Conservation (phyloP, 2,113 vertebrate genomes). For the Pogonocichla stellata region DNA sequence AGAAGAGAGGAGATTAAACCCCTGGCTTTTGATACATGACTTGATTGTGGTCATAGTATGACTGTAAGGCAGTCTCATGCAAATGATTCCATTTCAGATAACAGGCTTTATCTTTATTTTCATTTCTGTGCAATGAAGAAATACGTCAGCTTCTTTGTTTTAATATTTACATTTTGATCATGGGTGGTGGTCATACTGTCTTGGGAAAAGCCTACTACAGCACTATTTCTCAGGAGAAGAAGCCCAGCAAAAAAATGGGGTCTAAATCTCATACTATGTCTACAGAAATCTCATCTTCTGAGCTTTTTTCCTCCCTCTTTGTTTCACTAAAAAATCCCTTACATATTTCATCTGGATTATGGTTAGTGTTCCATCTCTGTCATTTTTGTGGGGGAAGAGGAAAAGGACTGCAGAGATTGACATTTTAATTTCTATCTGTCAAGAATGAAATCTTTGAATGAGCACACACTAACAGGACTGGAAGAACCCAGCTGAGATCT, state of each 20-base stretch:
- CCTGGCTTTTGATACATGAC: background rate
- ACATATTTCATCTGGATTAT: background rate
- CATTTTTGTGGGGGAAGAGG: background rate
- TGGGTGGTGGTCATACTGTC: fast-evolving
- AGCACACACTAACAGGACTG: background rate
- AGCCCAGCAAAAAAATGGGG: background rate
- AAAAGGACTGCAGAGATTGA: background rate
- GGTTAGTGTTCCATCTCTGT: background rate
- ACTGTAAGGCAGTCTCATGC: background rate
- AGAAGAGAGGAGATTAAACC: background rate
- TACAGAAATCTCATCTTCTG: background rate
- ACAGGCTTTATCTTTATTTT: background rate
- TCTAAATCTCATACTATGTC: background rate
- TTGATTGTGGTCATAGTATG: background rate
- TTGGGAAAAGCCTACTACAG: background rate
- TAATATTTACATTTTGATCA: background rate
- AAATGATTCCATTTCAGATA: background rate
- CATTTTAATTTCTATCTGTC: conserved; percentile 33
- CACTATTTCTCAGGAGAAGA: background rate
- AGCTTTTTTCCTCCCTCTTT: background rate
- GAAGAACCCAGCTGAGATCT: background rate
- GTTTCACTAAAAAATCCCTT: background rate
- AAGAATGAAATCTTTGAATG: background rate
- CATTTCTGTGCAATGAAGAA: background rate
- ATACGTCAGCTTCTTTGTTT: background rate